Evolutionary conservation across 2,888 invertebrate genomes (phyloP).

Genomic region (Cylloceria caligata): DNA sequence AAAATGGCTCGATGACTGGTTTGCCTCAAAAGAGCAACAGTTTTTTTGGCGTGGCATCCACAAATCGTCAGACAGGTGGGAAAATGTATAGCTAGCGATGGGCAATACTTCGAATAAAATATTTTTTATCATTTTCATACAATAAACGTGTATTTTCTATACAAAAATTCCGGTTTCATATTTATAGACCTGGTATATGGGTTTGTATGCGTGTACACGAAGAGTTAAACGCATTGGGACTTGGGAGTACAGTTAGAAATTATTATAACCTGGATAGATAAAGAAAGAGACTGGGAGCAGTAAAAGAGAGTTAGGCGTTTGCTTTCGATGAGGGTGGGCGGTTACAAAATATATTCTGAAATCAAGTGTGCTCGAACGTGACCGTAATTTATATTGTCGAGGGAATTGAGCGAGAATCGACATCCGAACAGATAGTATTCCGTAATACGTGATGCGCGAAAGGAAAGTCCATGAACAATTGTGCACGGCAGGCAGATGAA

Average conservation of each 20-base stretch:
- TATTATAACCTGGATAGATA: constrained; percentile 52
- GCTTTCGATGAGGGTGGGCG: constrained; percentile 30
- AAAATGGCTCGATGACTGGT: too few relatives aligned
- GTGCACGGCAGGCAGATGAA: constrained; percentile 39
- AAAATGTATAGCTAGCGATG: too few relatives aligned
- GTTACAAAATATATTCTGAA: constrained; percentile 72
- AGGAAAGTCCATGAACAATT: constrained; percentile 10
- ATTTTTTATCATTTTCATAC: too few relatives aligned
- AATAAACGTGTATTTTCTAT: too few relatives aligned
- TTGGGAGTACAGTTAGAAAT: constrained; percentile 53
- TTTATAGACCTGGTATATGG: too few relatives aligned
- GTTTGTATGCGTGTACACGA: constrained; percentile 26
- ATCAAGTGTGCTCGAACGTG: constrained; percentile 76
- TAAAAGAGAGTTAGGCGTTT: constrained; percentile 8
- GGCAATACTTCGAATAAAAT: too few relatives aligned
- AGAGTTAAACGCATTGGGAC: constrained; percentile 68
- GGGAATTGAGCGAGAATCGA: constrained; percentile 35
- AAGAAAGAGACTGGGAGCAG: background rate
- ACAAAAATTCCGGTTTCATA: too few relatives aligned
- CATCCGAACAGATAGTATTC: background rate
- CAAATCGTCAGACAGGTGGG: too few relatives aligned
- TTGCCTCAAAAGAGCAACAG: too few relatives aligned
- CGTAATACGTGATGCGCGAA: constrained; percentile 5
- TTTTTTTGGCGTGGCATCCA: too few relatives aligned
- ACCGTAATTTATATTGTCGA: constrained; percentile 76